These are phyloP conservation scores for Scaptomyza flava DNA, from an alignment of 2,888 invertebrate genomes.

Conservation along the genomic window DNA sequence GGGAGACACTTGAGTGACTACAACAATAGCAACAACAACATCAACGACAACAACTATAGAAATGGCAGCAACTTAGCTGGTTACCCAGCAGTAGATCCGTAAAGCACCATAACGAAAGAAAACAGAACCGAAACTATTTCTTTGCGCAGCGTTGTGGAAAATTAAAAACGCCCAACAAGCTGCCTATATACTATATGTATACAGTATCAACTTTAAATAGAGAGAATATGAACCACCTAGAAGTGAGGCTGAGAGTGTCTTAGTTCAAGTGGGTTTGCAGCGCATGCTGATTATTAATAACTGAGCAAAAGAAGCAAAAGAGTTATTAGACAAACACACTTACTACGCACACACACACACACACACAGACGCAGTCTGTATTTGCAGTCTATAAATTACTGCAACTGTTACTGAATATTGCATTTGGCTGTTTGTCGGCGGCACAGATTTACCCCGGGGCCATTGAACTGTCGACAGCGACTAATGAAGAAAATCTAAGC, in stretches of 20 bases:
- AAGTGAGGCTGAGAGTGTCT: slow-evolving; percentile 14
- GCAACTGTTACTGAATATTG: neutral
- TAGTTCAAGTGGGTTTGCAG: slow-evolving; percentile 13
- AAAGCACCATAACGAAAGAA: slow-evolving; percentile 25
- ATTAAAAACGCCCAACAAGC: slow-evolving; percentile 71
- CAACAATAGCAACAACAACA: slow-evolving; percentile 43
- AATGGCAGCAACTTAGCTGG: slow-evolving; percentile 49
- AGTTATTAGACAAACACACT: slow-evolving; percentile 67
- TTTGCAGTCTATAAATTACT: slow-evolving; percentile 1
- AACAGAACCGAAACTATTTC: slow-evolving; percentile 78
- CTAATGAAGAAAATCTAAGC: slow-evolving; percentile 49
- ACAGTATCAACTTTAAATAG: neutral
- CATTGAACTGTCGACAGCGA: slow-evolving; percentile 34
- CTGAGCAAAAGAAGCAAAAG: slow-evolving; percentile 47
- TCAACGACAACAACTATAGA: slow-evolving; percentile 11
- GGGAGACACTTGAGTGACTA: slow-evolving; percentile 79
- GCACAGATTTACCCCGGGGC: slow-evolving; percentile 39
- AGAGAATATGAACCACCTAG: neutral
- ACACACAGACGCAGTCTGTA: slow-evolving; percentile 8
- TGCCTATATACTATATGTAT: neutral
- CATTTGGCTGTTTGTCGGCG: slow-evolving; percentile 7
- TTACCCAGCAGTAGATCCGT: slow-evolving; percentile 32
- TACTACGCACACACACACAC: slow-evolving; percentile 25
- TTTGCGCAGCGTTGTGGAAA: slow-evolving; percentile 81
- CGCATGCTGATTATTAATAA: slow-evolving; percentile 68